Conservation (phyloP, 2,113 vertebrate species). For the Amphiprion ocellaris region DNA sequence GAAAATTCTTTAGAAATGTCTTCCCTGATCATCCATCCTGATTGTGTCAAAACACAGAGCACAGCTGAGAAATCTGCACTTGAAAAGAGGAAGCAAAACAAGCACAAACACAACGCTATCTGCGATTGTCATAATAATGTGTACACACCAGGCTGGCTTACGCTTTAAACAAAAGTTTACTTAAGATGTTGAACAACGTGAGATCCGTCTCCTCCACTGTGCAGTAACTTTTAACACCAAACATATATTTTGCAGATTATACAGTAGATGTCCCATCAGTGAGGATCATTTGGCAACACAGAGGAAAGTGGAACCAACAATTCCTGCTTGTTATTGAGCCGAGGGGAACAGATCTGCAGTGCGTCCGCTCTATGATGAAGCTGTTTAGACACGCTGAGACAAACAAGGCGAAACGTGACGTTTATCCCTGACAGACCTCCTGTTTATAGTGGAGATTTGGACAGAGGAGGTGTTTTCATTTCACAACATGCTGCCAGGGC, state of each 20-base stretch:
- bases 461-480: slow-evolving; percentile 63
- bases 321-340: slow-evolving; percentile 40
- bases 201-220: slow-evolving; percentile 27
- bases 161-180: slow-evolving; percentile 41
- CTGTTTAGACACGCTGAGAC: slow-evolving; percentile 68
- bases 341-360: slow-evolving; percentile 37
- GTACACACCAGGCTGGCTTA: slow-evolving; percentile 7
- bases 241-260: slow-evolving; percentile 69
- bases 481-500: slow-evolving; percentile 48
- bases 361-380: slow-evolving; percentile 30
- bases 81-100: slow-evolving; percentile 48
- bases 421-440: slow-evolving; percentile 50
- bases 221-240: slow-evolving; percentile 41
- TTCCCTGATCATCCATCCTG: slow-evolving; percentile 12
- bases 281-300: slow-evolving; percentile 32
- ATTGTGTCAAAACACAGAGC: slow-evolving; percentile 48
- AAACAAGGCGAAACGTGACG: slow-evolving; percentile 66
- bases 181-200: slow-evolving; percentile 25
- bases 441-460: slow-evolving; percentile 69
- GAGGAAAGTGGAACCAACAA: slow-evolving; percentile 40
- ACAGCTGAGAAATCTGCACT: slow-evolving; percentile 28
- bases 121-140: slow-evolving; percentile 36
- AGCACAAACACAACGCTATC: slow-evolving; percentile 42
- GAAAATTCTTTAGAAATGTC: background rate
- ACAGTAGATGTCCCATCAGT: slow-evolving; percentile 26